Conservation (phyloP, 2,797 vertebrate genomes). For the Neopelma chrysocephalum region DNA sequence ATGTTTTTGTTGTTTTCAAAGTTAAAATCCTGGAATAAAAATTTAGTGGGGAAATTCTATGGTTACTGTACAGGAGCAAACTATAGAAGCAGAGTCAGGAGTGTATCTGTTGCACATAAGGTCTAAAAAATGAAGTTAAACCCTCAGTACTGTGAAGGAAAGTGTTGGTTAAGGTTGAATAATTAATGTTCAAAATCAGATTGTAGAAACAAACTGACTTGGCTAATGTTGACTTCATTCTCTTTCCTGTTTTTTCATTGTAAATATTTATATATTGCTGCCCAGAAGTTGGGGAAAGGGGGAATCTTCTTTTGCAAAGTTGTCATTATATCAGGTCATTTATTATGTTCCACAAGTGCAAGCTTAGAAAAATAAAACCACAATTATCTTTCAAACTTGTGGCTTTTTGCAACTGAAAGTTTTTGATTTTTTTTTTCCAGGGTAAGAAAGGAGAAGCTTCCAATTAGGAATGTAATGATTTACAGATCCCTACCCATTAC, state of each 20-base stretch:
- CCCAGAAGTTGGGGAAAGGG: conserved; percentile 49
- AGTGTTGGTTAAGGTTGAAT: conserved; percentile 10
- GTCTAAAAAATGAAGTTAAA: background rate
- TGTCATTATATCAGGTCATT: conserved; percentile 74
- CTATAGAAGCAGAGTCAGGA: conserved; percentile 22
- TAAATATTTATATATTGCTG: conserved; percentile 81
- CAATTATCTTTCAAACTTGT: conserved; percentile 65
- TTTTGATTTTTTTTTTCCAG: background rate
- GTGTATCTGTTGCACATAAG: conserved; percentile 4
- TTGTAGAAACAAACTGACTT: conserved; percentile 46
- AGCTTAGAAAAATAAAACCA: conserved; percentile 75
- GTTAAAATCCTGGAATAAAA: conserved; percentile 61
- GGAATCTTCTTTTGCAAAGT: conserved; percentile 73
- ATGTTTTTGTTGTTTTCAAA: conserved; percentile 49
- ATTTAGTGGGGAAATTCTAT: conserved; percentile 41
- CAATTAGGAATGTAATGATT: background rate
- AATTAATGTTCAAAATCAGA: conserved; percentile 57
- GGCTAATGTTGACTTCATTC: conserved; percentile 62
- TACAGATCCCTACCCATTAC: background rate
- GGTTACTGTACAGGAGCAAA: conserved; percentile 32
- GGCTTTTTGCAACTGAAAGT: background rate
- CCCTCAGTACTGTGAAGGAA: background rate
- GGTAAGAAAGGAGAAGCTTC: background rate
- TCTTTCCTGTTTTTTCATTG: conserved; percentile 78
- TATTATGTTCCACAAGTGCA: conserved; percentile 74